phyloP scores from a whole-genome alignment of 2,797 vertebrate species.

The Urophycis tenuis region DNA sequence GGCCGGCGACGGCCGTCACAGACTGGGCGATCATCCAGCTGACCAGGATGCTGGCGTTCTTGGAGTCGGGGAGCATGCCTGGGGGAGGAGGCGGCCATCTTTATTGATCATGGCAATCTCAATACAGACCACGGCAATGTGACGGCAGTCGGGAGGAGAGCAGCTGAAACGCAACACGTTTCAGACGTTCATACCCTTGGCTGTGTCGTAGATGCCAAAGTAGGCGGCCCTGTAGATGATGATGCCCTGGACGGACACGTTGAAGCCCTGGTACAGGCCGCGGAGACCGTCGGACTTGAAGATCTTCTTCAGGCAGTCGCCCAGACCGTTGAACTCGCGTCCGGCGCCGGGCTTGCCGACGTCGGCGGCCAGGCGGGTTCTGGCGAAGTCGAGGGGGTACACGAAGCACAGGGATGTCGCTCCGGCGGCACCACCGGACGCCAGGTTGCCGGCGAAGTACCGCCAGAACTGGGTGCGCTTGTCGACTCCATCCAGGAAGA shows the following conservation, averaged over 20 bases:
- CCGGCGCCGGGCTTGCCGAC: conserved; percentile 73
- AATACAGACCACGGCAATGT: background rate
- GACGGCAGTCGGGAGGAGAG: too few relatives aligned
- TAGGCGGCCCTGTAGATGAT: conserved; percentile 91
- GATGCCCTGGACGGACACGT: conserved; percentile 86
- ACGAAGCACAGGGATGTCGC: conserved; percentile 83
- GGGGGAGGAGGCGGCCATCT: background rate
- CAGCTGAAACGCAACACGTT: background rate
- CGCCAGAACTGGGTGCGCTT: conserved; percentile 83
- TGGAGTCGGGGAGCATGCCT: conserved; percentile 92
- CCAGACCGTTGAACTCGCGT: conserved; percentile 77
- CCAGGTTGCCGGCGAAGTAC: conserved; percentile 82
- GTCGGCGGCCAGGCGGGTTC: conserved; percentile 81
- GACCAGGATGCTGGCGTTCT: conserved; percentile 83
- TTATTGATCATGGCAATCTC: background rate
- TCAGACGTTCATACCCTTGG: conserved; percentile 71
- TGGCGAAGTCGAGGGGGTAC: conserved; percentile 82
- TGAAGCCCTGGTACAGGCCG: conserved; percentile 83
- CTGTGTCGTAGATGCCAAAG: conserved; percentile 89
- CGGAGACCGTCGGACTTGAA: conserved; percentile 70
- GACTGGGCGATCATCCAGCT: conserved; percentile 94
- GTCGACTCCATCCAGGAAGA: conserved; percentile 82
- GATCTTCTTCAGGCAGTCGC: conserved; percentile 77
- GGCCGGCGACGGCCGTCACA: conserved; percentile 82
- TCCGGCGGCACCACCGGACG: conserved; percentile 78